A percentile compares a stretch with the other conserved stretches of the same genome.
phyloP scores from a whole-genome alignment of 2,113 vertebrate species.

The Conger conger region DNA sequence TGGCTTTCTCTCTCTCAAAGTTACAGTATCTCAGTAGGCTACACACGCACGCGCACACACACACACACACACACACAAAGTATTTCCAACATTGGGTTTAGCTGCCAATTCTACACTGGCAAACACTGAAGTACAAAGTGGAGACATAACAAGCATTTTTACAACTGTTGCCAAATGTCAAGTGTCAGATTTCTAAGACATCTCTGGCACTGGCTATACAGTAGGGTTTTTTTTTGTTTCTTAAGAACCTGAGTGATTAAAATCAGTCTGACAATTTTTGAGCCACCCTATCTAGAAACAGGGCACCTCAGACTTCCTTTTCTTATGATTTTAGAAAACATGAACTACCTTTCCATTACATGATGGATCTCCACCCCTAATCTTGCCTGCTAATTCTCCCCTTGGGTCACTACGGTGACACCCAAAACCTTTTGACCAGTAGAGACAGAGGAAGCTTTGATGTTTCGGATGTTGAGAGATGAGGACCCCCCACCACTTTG shows the following conservation, averaged over 20 bases:
- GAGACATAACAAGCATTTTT: background rate
- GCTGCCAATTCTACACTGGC: no score
- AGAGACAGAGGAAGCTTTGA: background rate
- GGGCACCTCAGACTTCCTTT: background rate
- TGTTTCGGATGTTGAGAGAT: no score
- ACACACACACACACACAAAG: background rate
- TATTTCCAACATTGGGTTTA: background rate
- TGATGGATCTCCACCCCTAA: background rate
- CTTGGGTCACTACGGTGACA: background rate
- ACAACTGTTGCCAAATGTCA: background rate
- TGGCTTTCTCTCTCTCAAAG: background rate
- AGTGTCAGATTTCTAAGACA: background rate
- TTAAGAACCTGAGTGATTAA: background rate
- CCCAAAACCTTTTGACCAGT: background rate
- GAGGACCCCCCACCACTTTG: background rate
- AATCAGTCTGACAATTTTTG: background rate
- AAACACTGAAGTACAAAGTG: no score
- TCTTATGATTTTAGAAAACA: background rate
- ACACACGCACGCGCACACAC: background rate
- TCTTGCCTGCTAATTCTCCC: background rate
- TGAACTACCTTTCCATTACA: background rate
- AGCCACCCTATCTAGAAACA: background rate
- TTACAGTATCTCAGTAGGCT: no score
- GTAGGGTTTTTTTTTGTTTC: background rate
- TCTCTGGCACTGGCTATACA: background rate